phyloP scores from a whole-genome alignment of 2,113 vertebrate species.

The Stegostoma tigrinum region DNA sequence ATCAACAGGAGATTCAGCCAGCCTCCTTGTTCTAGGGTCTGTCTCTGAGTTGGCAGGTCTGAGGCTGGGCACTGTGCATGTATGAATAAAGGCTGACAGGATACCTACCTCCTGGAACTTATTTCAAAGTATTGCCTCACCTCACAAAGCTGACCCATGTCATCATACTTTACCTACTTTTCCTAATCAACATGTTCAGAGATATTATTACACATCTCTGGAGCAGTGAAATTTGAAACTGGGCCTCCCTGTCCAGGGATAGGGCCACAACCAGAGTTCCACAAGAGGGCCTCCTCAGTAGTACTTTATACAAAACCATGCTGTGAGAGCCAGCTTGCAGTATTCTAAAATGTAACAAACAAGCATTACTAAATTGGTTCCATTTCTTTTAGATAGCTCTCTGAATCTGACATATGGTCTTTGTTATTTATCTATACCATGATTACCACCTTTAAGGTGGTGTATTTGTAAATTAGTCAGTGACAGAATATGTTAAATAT shows the following conservation, averaged over 20 bases:
- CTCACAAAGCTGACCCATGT: neutral
- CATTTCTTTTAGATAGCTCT: neutral
- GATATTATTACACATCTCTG: too few relatives aligned
- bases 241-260: too few relatives aligned
- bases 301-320: neutral
- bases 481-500: neutral
- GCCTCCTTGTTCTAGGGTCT: too few relatives aligned
- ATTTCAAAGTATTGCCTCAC: neutral
- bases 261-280: too few relatives aligned
- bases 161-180: neutral
- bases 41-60: too few relatives aligned
- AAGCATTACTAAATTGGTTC: neutral
- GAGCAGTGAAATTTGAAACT: too few relatives aligned
- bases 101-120: too few relatives aligned
- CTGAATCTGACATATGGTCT: neutral
- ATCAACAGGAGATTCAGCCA: too few relatives aligned
- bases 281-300: too few relatives aligned
- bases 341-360: neutral
- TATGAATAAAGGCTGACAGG: too few relatives aligned
- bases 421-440: neutral
- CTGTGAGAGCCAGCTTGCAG: neutral
- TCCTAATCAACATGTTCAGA: too few relatives aligned
- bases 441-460: neutral
- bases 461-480: neutral
- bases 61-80: too few relatives aligned